Percentiles rank a stretch among this genome's conserved stretches.
phyloP scores from a whole-genome alignment of 2,797 vertebrate species.

The Emydoidea blandingii region DNA sequence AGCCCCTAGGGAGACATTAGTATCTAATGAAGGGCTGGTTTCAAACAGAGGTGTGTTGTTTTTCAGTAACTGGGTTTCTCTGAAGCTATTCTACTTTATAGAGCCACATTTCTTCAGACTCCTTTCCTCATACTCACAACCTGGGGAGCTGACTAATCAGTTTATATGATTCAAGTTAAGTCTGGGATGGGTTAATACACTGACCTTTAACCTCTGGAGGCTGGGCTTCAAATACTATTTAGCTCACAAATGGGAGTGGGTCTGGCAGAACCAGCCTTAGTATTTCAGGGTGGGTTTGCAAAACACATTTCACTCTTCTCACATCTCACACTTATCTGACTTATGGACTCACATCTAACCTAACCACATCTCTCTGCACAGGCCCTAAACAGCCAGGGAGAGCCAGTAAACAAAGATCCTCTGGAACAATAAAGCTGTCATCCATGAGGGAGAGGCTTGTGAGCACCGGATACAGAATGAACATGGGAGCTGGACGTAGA shows the following conservation, averaged over 20 bases:
- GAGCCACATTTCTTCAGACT: not conserved
- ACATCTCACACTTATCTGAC: not conserved
- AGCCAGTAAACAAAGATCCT: not conserved
- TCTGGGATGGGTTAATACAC: not conserved
- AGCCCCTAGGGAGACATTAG: not conserved
- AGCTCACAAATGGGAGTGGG: not conserved
- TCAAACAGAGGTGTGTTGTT: not conserved
- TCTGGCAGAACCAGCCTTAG: not conserved
- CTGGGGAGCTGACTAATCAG: not conserved
- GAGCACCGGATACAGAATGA: not conserved
- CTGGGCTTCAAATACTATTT: not conserved
- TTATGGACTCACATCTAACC: not conserved
- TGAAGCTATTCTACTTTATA: not conserved
- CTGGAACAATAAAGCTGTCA: not conserved
- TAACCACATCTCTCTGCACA: too few relatives aligned
- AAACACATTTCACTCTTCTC: not conserved
- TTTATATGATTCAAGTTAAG: not conserved
- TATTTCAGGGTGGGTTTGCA: not conserved
- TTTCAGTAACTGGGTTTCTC: not conserved
- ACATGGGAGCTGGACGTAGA: not conserved
- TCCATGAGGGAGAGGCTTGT: not conserved
- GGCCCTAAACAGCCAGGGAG: not conserved
- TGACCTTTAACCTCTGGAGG: not conserved
- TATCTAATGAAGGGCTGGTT: not conserved
- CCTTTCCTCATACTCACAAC: not conserved